Evolutionary conservation across 2,113 vertebrate species (phyloP), one percentile per base, ranked within the genome.

Genomic region (Echinops telfairi): DNA sequence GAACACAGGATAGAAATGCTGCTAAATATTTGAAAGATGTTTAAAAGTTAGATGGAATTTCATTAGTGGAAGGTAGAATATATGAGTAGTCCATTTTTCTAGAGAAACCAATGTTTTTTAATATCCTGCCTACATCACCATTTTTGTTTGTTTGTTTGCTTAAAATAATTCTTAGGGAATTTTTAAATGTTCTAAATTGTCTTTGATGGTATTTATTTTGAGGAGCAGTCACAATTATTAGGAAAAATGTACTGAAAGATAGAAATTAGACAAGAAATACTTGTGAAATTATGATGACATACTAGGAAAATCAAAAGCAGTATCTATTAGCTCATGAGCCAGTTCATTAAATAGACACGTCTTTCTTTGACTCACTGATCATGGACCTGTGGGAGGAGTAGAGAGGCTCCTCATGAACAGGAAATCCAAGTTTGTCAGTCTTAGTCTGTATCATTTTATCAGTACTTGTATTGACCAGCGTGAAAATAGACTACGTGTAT

Each of bases 21-120:
- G 1, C 83, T 78, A 89, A 94, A 71, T 89, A 85, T 82, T 92
- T 93, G 23, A 12, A 89, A 93, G 22, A 83, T 25, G 17, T 88
- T 76, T 40, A 93, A 20, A 87, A 89, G 17, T 7, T 83, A 3
- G 9, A n/a, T 19, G 78, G 38, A 85, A 76, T 53, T 16, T 83
- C 62, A 86, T 2, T 57, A 36, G 11, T n/a, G 76, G n/a, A 11
- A 76, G 23, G 14, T 4, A 88, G 43, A 88, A 62, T 73, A 79
- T 19, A 29, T 31, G n/a, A 75, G 0, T 23, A 78, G 36, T 29
- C 64, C 6, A 36, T 84, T 82, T 36, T 92, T 82, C 64, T 60
- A 76, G 27, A 82, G 83, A 62, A 93, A 38, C 19, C 27, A 38
- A 16, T 82, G 6, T 47, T 83, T 95, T 64, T 77, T 81, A 66